Evolutionary conservation across 2,888 invertebrate genomes (phyloP), one percentile per base, ranked within the genome.

Genomic region (Acleris sparsana): DNA sequence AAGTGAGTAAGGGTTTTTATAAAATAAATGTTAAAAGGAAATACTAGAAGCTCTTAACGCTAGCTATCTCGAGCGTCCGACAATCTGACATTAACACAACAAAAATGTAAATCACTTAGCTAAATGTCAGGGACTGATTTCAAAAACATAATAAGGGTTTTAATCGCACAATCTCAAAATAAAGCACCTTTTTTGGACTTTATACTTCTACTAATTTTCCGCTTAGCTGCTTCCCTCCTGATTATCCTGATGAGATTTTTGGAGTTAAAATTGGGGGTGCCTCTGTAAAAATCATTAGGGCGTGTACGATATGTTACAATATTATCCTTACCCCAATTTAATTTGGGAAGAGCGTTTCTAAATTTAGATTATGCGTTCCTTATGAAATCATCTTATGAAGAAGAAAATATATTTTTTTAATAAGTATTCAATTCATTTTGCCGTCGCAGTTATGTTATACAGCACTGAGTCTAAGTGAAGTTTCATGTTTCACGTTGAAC

Each of bases 161-260:
- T 25, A 46, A 60, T 55, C 29, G 43, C 44, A 44, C 55, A 55
- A 60, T 44, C 51, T 29, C 63, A 48, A 44, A 29, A 44, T 65
- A 60, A 60, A 44, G 43, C 16, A 62, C 66, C 66, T 66, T 57
- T 65, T 61, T 57, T 46, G 62, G 57, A 56, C 51, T 65, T 60
- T 48, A 56, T 52, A 13, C 52, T 51, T 22, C 49, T 48, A 64
- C 53, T 61, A 60, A 65, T 65, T 65, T 65, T 65, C 60, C 60
- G 65, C 65, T 65, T 46, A 56, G 56, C 60, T 51, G 55, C 43
- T 18, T 51, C 55, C 29, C 25, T 39, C 44, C 18, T 44, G 60
- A 56, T 65, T 65, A 65, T 65, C 60, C 65, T 65, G 60, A 65
- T 61, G 17, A 55, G 60, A 61, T 65, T 59, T 39, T 55, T 18